Conservation (phyloP, 2,113 vertebrate species). For the Mus spicilegus region DNA sequence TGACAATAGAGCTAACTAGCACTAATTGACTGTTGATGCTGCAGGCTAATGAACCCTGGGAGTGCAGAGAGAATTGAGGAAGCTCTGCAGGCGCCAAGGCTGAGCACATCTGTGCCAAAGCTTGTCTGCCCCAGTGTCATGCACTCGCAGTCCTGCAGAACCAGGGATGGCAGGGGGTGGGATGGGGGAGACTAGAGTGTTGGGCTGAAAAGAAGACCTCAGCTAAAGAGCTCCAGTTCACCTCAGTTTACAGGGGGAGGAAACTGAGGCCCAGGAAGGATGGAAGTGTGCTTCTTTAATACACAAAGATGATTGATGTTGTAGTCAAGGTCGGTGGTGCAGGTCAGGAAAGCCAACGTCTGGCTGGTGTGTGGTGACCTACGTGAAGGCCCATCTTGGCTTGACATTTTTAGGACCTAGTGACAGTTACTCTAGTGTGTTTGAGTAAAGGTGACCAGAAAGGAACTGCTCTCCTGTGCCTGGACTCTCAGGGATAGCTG, state of each 20-base stretch:
- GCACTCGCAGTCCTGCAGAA: not conserved
- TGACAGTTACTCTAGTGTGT: not conserved
- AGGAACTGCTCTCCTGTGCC: not conserved
- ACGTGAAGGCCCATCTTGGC: not conserved
- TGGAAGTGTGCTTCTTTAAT: not conserved
- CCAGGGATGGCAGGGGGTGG: too few relatives aligned
- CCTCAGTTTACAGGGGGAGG: not conserved
- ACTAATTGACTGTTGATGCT: constrained; percentile 85
- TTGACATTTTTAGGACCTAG: not conserved
- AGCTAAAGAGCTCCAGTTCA: not conserved
- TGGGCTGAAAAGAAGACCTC: not conserved
- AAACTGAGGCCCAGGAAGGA: not conserved
- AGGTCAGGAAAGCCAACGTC: not conserved
- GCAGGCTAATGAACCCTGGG: constrained; percentile 84
- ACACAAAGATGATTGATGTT: not conserved
- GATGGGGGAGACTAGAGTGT: not conserved
- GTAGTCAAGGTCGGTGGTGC: not conserved
- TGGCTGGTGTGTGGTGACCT: not conserved
- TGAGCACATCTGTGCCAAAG: not conserved
- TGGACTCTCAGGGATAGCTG: not conserved
- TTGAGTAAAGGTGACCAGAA: not conserved
- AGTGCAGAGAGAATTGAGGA: not conserved
- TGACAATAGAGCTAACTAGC: constrained; percentile 84
- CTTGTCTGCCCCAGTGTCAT: not conserved
- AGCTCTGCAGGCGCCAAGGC: constrained; percentile 21